A percentile compares a stretch with the other conserved stretches of the same genome.
Evolutionary conservation across 2,888 invertebrate genomes (phyloP).

Genomic region (Thyatira batis): DNA sequence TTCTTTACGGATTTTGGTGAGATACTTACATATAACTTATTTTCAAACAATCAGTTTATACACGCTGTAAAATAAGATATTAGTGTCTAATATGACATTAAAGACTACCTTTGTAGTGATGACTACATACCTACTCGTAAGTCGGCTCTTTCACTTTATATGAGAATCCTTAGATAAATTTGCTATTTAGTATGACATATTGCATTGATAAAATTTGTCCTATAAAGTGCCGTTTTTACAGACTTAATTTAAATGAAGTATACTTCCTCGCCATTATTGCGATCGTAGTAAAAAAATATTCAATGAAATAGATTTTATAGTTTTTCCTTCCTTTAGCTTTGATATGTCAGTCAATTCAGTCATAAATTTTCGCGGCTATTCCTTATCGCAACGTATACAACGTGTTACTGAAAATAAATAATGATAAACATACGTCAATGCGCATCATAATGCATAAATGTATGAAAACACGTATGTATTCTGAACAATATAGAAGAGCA

Average conservation of each 20-base stretch:
- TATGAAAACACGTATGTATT: slow-evolving; percentile 2
- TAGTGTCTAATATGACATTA: too few species aligned
- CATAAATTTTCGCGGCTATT: slow-evolving; percentile 15
- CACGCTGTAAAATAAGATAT: too few species aligned
- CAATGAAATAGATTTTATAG: background rate
- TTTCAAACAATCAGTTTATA: too few species aligned
- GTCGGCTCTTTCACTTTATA: too few species aligned
- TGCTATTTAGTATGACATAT: too few species aligned
- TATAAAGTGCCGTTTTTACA: too few species aligned
- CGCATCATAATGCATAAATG: slow-evolving; percentile 1
- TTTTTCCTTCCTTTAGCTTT: background rate
- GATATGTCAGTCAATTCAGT: background rate
- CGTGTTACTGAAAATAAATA: background rate
- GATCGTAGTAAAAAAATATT: background rate
- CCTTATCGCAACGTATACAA: background rate
- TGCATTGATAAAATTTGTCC: too few species aligned
- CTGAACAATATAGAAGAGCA: background rate
- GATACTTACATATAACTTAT: background rate
- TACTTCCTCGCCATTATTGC: background rate
- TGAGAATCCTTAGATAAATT: too few species aligned
- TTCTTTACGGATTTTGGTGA: slow-evolving; percentile 9
- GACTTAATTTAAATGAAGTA: too few species aligned
- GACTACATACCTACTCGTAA: too few species aligned
- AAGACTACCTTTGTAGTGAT: too few species aligned
- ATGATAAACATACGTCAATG: background rate